Base-by-base conservation (phyloP, 2,888 invertebrate species). In the Sisyra terminalis region DNA sequence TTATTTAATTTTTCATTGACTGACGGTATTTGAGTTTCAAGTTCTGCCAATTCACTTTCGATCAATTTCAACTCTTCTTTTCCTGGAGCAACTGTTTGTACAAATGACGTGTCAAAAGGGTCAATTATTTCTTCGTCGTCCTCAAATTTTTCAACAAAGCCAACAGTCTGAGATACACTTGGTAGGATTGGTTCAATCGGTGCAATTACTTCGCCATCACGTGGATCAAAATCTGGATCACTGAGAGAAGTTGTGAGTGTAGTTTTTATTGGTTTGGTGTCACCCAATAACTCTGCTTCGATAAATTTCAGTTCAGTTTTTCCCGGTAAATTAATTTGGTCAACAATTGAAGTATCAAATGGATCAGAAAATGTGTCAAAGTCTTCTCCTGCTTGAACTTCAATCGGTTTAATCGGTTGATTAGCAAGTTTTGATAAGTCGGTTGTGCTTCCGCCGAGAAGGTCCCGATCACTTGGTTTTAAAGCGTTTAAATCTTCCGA, bases 161-260 rank as follows among this genome's bases (percentile, higher is more conserved):
- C 16, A 16, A 14, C 16, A 35, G 13, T 16, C 2, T 14, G 13
- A 35, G 35, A 8, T 35, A 16, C 9, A 14, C n/a, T 14, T 35
- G 35, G 14, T 9, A 11, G n/a, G 11, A 35, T 16, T 35, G 35
- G 35, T 15, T 35, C 24, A 7, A 24, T 24, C 24, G 24, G 52
- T n/a, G 53, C 30, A 18, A 48, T 44, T 9, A 46, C 52, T 45
- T 80, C 80, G 46, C 71, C 73, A 1, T 75, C 80, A 46, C 87
- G 66, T 1, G 87, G 87, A 63, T 88, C 79, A 57, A 88, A 88
- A 52, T 87, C 84, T 40, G 82, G 80, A 65, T 86, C 85, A 53
- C 75, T 76, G 2, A 73, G 60, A 8, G 69, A 68, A 35, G 64
- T 64, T 47, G 70, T 64, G 39, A 67, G 61, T 14, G 60, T 57